These are phyloP conservation scores for Sclerodermus sp. DNA, from an alignment of 2,888 invertebrate genomes.

Conservation along the genomic window DNA sequence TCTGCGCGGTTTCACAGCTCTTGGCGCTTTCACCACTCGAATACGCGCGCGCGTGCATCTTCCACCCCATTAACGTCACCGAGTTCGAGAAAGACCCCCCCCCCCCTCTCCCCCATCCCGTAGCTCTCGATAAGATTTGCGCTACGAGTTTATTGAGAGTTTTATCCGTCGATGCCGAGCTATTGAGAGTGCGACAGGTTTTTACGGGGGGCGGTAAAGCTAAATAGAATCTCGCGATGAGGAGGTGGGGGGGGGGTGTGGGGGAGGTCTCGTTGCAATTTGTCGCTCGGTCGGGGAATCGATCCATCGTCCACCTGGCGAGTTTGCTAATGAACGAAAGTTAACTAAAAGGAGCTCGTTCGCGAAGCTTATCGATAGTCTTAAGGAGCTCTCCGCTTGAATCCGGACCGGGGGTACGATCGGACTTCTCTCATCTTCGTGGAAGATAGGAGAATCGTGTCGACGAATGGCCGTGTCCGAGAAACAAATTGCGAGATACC, in stretches of 20 bases:
- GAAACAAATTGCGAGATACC: slow-evolving; percentile 57
- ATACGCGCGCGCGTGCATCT: no score
- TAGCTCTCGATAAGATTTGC: no score
- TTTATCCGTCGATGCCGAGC: no score
- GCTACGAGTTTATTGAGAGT: no score
- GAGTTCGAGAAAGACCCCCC: no score
- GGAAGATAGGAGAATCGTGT: slow-evolving; percentile 51
- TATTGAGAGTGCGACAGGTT: no score
- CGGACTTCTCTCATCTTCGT: slow-evolving; percentile 45
- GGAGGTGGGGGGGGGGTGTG: slow-evolving; percentile 3
- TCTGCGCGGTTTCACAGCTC: no score
- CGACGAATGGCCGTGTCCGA: slow-evolving; percentile 56
- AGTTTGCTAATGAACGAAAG: slow-evolving; percentile 49
- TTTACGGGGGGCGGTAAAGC: no score
- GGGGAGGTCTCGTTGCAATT: slow-evolving; percentile 32
- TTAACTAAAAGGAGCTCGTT: slow-evolving; percentile 45
- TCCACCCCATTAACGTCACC: no score
- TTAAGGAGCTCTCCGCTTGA: slow-evolving; percentile 25
- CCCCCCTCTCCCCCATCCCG: no score
- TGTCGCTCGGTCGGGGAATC: slow-evolving; percentile 38
- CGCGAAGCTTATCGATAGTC: slow-evolving; percentile 46
- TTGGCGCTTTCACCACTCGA: no score
- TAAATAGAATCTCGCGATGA: slow-evolving; percentile 15
- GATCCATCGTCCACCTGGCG: slow-evolving; percentile 44
- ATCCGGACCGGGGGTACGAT: slow-evolving; percentile 18